Evolutionary conservation across 2,888 invertebrate species (phyloP), one percentile per base, ranked within the genome.

Genomic region (Monochamus alternatus): DNA sequence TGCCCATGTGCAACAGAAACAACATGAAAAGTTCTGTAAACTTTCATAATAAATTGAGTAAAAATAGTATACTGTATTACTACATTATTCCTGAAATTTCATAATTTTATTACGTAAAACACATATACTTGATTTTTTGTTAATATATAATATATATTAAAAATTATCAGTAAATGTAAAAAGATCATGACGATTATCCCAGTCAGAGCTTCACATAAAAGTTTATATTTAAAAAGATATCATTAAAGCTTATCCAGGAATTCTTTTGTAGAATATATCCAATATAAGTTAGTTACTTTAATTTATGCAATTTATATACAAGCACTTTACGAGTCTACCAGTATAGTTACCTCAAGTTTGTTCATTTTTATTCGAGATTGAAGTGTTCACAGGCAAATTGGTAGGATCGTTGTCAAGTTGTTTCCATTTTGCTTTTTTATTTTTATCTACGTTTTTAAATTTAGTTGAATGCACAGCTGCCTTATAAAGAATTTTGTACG

Each of bases 321-420:
- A 32, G 47, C 60, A 60, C 59, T 69, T 69, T 44, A 69, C 47
- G 30, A 30, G 60, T 60, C 69, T 69, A n/a, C n/a, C n/a, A n/a
- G n/a, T n/a, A 60, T 44, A 60, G 69, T 43, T 58, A 32, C 68
- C 38, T 68, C 59, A 69, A 31, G 47, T 69, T 44, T 47, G 69
- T 69, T 69, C 60, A 69, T 60, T 69, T 60, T 44, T 60, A 60
- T 60, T 69, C 60, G 52, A 72, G 64, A 72, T 64, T 72, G 63
- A 72, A 64, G 55, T 14, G 14, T 64, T 72, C 38, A 64, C 38
- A 38, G 30, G 9, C 64, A 72, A 72, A 72, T 72, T 72, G 64
- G 64, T 59, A 72, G 64, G 64, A 64, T 70, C 63, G 72, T 55
- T 72, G 64, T 72, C 64, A 64, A 62, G 62, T 38, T 70, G 43